These are phyloP conservation scores for Echiichthys vipera DNA, from an alignment of 2,797 vertebrate species.

Conservation along the genomic window DNA sequence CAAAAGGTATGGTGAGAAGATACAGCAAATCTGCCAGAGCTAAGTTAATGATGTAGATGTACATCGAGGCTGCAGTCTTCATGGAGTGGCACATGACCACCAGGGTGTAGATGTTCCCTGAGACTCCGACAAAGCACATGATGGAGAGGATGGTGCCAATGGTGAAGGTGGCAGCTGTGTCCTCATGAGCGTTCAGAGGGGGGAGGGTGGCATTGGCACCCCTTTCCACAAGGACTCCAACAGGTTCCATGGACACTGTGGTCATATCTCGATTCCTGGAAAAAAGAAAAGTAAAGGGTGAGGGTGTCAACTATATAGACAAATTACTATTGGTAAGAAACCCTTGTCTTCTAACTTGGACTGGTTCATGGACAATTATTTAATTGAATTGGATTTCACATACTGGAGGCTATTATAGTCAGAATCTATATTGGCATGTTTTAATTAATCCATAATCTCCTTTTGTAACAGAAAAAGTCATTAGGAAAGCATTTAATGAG, in stretches of 20 bases:
- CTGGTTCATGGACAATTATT: not conserved
- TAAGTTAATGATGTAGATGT: slow-evolving; percentile 94
- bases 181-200: slow-evolving; percentile 76
- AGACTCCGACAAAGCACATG: slow-evolving; percentile 91
- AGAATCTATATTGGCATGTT: not conserved
- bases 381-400: not conserved
- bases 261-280: slow-evolving; percentile 70
- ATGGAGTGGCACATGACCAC: slow-evolving; percentile 95
- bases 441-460: slow-evolving; percentile 6
- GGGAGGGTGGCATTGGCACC: slow-evolving; percentile 76
- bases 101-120: slow-evolving; percentile 92
- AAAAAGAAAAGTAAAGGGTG: slow-evolving; percentile 5
- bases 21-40: slow-evolving; percentile 92
- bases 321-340: not conserved
- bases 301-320: not conserved
- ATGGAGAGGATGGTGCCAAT: slow-evolving; percentile 91
- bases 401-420: not conserved
- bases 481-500: not conserved
- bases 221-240: slow-evolving; percentile 75
- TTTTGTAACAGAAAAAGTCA: not conserved
- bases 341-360: not conserved
- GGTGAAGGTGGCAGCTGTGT: slow-evolving; percentile 86
- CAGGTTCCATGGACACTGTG: slow-evolving; percentile 78
- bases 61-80: slow-evolving; percentile 92
- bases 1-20: slow-evolving; percentile 93